Evolutionary conservation across 2,888 invertebrate species (phyloP).

Genomic region (Acanthosoma haemorrhoidale): DNA sequence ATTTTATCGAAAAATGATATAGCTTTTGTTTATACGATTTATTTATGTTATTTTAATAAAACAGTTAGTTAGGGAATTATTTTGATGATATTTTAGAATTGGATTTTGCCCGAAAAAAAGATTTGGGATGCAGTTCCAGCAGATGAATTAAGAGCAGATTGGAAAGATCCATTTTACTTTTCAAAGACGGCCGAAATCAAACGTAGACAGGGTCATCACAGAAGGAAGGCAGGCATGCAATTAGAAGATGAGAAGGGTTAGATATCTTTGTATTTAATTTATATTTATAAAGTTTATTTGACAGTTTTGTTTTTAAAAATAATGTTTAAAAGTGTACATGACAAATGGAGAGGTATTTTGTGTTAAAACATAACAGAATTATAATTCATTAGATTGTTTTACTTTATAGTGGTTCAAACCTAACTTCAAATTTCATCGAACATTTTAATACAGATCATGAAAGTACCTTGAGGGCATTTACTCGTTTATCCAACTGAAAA

Average conservation of each 20-base stretch:
- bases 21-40: no score
- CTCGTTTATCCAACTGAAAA: no score
- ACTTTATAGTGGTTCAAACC: no score
- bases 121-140: neutral
- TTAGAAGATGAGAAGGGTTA: slow-evolving; percentile 27
- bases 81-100: neutral
- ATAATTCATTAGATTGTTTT: no score
- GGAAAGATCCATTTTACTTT: neutral
- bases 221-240: slow-evolving; percentile 20
- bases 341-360: no score
- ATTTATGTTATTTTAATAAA: neutral
- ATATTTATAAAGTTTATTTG: neutral
- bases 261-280: neutral
- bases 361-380: no score
- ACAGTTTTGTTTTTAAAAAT: neutral
- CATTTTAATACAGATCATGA: no score
- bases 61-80: neutral
- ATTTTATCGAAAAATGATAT: no score
- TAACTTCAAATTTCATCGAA: no score
- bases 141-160: neutral
- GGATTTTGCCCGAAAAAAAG: neutral
- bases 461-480: no score
- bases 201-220: neutral
- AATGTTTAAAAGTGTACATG: neutral
- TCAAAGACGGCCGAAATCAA: neutral